Conservation (phyloP, 2,113 vertebrate species). For the Chaetorhynchus papuensis region DNA sequence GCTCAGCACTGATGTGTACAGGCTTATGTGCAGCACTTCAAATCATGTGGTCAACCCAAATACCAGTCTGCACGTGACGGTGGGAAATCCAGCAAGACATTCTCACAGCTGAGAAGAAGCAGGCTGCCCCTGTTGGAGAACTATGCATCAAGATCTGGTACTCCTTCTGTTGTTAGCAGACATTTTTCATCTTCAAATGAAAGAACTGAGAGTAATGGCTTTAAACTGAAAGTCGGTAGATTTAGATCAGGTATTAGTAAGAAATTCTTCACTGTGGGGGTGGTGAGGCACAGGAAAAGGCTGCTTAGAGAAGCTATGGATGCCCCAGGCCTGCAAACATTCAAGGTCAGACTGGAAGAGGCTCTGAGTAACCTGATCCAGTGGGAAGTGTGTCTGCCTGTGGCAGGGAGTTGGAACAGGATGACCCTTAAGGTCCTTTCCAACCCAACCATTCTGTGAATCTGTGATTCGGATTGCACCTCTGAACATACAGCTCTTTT, state of each 20-base stretch:
- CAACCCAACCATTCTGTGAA: not conserved
- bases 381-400: not conserved
- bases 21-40: not conserved
- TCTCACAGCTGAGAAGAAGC: not conserved
- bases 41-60: not conserved
- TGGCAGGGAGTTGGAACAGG: not conserved
- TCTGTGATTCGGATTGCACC: not conserved
- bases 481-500: not conserved
- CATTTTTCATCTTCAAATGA: not conserved
- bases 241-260: not conserved
- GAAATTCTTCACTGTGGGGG: not conserved
- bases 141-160: not conserved
- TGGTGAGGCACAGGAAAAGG: not conserved
- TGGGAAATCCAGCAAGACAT: not conserved
- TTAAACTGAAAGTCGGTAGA: not conserved
- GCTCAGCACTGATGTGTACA: accelerated
- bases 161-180: not conserved
- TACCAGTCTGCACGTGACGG: accelerated
- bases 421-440: not conserved
- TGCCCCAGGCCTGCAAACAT: not conserved
- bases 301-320: not conserved
- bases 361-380: not conserved
- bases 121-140: not conserved
- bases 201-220: not conserved
- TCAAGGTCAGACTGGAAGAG: not conserved